Conservation (phyloP, 1,140 invertebrate species). For the Palaemon carinicauda region DNA sequence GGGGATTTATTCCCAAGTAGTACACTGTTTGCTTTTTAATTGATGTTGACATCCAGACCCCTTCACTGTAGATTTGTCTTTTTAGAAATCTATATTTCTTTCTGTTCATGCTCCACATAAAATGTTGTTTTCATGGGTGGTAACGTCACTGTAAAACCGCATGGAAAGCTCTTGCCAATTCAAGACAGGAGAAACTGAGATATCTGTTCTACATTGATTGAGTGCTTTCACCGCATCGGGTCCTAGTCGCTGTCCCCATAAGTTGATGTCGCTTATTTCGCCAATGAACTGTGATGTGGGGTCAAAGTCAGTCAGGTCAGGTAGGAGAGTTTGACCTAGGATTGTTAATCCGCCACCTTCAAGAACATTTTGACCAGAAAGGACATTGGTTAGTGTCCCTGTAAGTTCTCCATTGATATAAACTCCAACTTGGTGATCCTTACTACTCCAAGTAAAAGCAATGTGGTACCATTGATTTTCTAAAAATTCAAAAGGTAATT, state of each 20-base stretch:
- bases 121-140: slow-evolving; percentile 7
- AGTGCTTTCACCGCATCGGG: slow-evolving; percentile 10
- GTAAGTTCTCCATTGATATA: slow-evolving; percentile 35
- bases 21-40: background rate
- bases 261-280: slow-evolving; percentile 52
- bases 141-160: slow-evolving; percentile 51
- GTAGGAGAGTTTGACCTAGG: slow-evolving; percentile 46
- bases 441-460: slow-evolving; percentile 31
- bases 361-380: background rate
- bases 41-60: background rate
- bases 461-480: slow-evolving; percentile 45
- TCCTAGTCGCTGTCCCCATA: slow-evolving; percentile 37
- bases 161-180: slow-evolving; percentile 47
- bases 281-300: slow-evolving; percentile 53
- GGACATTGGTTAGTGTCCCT: slow-evolving; percentile 23
- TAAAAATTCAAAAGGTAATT: slow-evolving; percentile 25
- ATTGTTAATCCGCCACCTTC: slow-evolving; percentile 30
- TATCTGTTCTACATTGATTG: slow-evolving; percentile 30
- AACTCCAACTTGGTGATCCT: background rate
- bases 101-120: slow-evolving; percentile 38
- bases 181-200: slow-evolving; percentile 2
- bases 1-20: background rate
- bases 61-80: background rate
- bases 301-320: slow-evolving; percentile 57
- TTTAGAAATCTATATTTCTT: background rate